A percentile compares a stretch with the other conserved stretches of the same genome.
phyloP scores from a whole-genome alignment of 1,140 invertebrate species.

The Zaprionus nigranus region DNA sequence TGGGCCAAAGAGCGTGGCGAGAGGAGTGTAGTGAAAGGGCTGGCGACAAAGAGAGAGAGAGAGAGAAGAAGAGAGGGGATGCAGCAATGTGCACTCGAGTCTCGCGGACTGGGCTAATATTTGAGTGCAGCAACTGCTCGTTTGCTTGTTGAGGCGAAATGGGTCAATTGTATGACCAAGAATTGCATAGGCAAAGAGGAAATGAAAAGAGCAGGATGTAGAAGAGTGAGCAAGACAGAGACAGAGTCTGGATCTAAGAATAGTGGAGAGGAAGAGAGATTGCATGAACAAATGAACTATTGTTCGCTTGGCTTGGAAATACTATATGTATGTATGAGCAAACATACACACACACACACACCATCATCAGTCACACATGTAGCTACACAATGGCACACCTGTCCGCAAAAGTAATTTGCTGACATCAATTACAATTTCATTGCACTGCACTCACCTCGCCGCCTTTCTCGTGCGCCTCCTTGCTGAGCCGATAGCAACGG shows the following conservation, averaged over 20 bases:
- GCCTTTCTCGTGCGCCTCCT: slow-evolving; percentile 90
- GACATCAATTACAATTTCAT: slow-evolving; percentile 54
- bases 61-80: not conserved
- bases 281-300: slow-evolving; percentile 14
- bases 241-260: not conserved
- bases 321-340: slow-evolving; percentile 1
- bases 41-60: not conserved
- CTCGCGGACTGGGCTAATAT: slow-evolving; percentile 28
- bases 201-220: not conserved
- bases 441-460: slow-evolving; percentile 89
- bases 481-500: slow-evolving; percentile 91
- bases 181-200: slow-evolving; percentile 30
- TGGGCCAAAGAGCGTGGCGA: not conserved
- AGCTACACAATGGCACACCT: not conserved
- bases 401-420: slow-evolving; percentile 32
- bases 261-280: not conserved
- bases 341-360: slow-evolving; percentile 19
- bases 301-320: slow-evolving; percentile 11
- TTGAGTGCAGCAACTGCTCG: slow-evolving; percentile 39
- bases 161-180: slow-evolving; percentile 69
- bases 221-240: not conserved
- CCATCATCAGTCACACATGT: not conserved
- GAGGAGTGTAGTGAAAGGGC: not conserved
- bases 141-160: slow-evolving; percentile 59
- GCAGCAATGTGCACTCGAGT: slow-evolving; percentile 10